These are phyloP conservation scores for Daboia siamensis DNA, from an alignment of 2,113 vertebrate genomes.

Conservation along the genomic window DNA sequence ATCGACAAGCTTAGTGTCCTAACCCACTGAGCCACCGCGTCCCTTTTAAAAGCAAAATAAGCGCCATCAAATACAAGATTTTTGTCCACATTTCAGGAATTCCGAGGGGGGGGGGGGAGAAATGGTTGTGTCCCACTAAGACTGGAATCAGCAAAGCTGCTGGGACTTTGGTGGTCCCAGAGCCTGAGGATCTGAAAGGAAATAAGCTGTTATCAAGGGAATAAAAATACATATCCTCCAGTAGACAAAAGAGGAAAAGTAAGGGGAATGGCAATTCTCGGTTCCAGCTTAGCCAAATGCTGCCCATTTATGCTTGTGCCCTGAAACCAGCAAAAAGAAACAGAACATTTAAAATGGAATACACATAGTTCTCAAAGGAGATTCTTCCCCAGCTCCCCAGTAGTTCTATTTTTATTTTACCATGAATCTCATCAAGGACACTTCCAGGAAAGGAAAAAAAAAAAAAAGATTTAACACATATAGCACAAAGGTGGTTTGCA, in stretches of 20 bases:
- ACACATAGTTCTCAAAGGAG: not conserved
- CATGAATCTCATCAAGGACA: not conserved
- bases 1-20: too few relatives aligned
- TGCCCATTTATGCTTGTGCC: constrained; percentile 30
- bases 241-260: not conserved
- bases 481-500: not conserved
- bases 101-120: not conserved
- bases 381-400: not conserved
- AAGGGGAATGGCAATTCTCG: not conserved
- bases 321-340: constrained; percentile 29
- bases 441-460: not conserved
- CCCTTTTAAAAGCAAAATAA: too few relatives aligned
- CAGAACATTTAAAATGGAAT: constrained; percentile 2
- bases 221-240: not conserved
- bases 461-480: not conserved
- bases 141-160: not conserved
- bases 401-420: constrained; percentile 7
- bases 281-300: constrained; percentile 34
- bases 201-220: not conserved
- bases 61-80: not conserved
- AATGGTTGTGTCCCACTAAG: not conserved
- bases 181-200: not conserved
- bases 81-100: not conserved
- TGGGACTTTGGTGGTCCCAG: not conserved
- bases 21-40: too few relatives aligned